These are phyloP conservation scores for Yoshiicerus persimilis DNA, from an alignment of 1,140 invertebrate genomes.

Conservation along the genomic window DNA sequence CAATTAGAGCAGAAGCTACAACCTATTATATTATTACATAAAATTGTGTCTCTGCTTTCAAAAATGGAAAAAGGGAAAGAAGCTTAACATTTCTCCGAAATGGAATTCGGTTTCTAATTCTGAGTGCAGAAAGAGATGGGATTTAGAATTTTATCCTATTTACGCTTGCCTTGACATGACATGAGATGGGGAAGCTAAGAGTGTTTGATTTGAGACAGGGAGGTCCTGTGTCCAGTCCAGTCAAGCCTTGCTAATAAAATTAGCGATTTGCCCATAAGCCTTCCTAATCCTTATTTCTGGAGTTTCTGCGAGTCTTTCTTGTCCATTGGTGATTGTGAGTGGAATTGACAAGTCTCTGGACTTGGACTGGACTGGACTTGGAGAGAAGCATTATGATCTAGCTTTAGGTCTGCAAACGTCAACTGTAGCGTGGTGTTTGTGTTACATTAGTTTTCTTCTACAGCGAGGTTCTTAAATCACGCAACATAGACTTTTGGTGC, in stretches of 20 bases:
- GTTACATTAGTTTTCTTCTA: too few species aligned
- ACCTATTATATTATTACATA: too few species aligned
- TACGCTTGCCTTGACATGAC: not conserved
- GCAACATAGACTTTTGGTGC: too few species aligned
- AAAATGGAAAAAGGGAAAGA: too few species aligned
- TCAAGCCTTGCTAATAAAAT: not conserved
- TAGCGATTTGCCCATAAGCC: constrained; percentile 11
- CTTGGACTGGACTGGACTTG: not conserved
- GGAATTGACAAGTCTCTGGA: not conserved
- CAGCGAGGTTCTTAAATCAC: too few species aligned
- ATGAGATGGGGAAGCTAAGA: not conserved
- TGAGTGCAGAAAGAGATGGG: not conserved
- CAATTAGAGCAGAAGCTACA: too few species aligned
- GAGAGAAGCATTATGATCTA: not conserved
- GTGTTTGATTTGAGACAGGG: not conserved
- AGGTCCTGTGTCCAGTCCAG: not conserved
- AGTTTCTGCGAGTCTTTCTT: not conserved
- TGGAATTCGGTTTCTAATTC: not conserved
- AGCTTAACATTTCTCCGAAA: too few species aligned
- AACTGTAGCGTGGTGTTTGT: not conserved
- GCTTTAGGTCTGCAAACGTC: not conserved
- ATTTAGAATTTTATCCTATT: not conserved
- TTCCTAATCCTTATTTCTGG: not conserved
- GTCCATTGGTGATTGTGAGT: not conserved
- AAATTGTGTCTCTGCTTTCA: too few species aligned